Percentiles rank a stretch among this genome's conserved stretches.
Conservation (phyloP, 1,140 invertebrate genomes). For the Araneus ventricosus region DNA sequence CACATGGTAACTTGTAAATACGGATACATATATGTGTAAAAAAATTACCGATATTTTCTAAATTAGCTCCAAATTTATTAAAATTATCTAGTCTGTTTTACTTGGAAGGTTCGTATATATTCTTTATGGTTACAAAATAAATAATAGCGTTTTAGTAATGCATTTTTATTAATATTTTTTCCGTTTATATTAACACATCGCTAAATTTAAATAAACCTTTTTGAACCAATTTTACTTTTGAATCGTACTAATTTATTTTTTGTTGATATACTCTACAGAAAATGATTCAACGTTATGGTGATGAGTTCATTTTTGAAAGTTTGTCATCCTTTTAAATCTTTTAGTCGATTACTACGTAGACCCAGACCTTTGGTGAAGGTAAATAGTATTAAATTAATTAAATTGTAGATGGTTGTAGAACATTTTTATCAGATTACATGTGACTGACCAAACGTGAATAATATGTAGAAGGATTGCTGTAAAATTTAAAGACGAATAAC, state of each 20-base stretch:
- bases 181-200: background rate
- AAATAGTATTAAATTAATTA: background rate
- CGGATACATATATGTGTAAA: background rate
- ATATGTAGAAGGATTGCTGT: too few species aligned
- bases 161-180: background rate
- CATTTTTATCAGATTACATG: too few species aligned
- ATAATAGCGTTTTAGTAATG: background rate
- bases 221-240: background rate
- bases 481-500: background rate
- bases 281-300: background rate
- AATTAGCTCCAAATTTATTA: background rate
- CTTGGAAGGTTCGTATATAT: background rate
- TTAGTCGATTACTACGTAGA: background rate
- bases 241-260: background rate
- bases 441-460: too few species aligned
- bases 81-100: too few species aligned
- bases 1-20: background rate
- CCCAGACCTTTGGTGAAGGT: background rate
- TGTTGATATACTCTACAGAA: background rate
- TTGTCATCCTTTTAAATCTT: constrained; percentile 3
- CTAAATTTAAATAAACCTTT: background rate
- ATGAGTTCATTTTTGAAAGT: constrained; percentile 4
- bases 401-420: background rate
- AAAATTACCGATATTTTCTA: background rate
- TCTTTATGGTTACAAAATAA: background rate